Conservation (phyloP, 1,140 invertebrate species). For the Ips typographus region DNA sequence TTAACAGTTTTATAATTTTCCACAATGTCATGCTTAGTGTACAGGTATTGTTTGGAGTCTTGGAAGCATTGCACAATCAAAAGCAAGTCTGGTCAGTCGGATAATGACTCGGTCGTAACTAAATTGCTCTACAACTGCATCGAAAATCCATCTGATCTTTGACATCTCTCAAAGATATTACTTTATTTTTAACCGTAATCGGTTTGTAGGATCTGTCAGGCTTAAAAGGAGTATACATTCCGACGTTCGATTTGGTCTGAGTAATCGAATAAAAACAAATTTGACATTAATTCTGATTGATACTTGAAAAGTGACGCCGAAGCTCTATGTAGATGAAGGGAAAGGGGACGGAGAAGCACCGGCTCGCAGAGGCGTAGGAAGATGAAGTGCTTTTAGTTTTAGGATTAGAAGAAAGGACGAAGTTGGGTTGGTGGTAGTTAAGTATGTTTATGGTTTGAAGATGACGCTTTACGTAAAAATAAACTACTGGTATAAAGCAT, state of each 20-base stretch:
- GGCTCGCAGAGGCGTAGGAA: conserved; percentile 3
- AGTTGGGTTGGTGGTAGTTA: too few relatives aligned
- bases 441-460: too few relatives aligned
- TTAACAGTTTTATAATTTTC: too few relatives aligned
- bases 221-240: conserved; percentile 35
- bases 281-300: conserved; percentile 50
- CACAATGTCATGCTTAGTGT: too few relatives aligned
- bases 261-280: conserved; percentile 48
- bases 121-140: neutral
- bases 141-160: conserved; percentile 16
- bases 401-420: too few relatives aligned
- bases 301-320: conserved; percentile 45
- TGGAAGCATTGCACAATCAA: too few relatives aligned
- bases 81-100: too few relatives aligned
- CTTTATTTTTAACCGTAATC: conserved; percentile 35
- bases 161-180: conserved; percentile 25
- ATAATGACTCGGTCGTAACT: too few relatives aligned
- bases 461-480: too few relatives aligned
- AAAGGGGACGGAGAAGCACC: conserved; percentile 5
- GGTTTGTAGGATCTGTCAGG: conserved; percentile 39
- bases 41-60: too few relatives aligned
- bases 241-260: conserved; percentile 38
- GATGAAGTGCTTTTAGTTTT: too few relatives aligned
- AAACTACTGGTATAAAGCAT: too few relatives aligned
- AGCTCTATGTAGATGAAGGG: conserved; percentile 8